Percentiles rank a stretch among this genome's conserved stretches.
These are phyloP conservation scores for Allobates femoralis DNA, from an alignment of 2,797 vertebrate species.

Conservation along the genomic window DNA sequence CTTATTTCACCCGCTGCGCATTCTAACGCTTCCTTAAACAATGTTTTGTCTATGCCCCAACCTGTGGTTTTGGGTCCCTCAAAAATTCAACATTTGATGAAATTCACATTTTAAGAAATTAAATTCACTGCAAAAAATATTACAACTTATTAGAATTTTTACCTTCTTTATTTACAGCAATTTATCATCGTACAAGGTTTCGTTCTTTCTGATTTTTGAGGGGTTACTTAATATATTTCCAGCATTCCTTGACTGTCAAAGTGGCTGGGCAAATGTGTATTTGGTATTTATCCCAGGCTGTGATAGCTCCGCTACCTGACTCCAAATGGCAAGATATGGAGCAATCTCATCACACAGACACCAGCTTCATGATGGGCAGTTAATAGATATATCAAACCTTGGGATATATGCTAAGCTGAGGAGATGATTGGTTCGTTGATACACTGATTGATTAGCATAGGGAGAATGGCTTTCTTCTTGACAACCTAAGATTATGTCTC, in stretches of 20 bases:
- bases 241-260: slow-evolving; percentile 86
- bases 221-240: slow-evolving; percentile 75
- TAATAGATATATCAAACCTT: slow-evolving; percentile 98
- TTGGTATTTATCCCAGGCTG: slow-evolving; percentile 94
- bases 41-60: too few species aligned
- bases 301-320: slow-evolving; percentile 96
- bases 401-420: slow-evolving; percentile 93
- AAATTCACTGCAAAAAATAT: background rate
- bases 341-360: slow-evolving; percentile 86
- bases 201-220: slow-evolving; percentile 62
- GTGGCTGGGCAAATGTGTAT: slow-evolving; percentile 92
- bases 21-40: too few species aligned
- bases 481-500: slow-evolving; percentile 98
- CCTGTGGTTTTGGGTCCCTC: too few species aligned
- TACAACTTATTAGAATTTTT: background rate
- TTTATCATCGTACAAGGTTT: background rate
- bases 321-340: slow-evolving; percentile 93
- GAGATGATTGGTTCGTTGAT: slow-evolving; percentile 91
- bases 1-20: too few species aligned
- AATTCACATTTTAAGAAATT: background rate
- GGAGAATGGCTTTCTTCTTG: slow-evolving; percentile 91
- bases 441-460: slow-evolving; percentile 98
- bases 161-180: background rate
- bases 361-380: slow-evolving; percentile 89
- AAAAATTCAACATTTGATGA: background rate